Evolutionary conservation across 2,888 invertebrate species (phyloP), one percentile per base, ranked within the genome.

Genomic region (Drosophila antonietae): DNA sequence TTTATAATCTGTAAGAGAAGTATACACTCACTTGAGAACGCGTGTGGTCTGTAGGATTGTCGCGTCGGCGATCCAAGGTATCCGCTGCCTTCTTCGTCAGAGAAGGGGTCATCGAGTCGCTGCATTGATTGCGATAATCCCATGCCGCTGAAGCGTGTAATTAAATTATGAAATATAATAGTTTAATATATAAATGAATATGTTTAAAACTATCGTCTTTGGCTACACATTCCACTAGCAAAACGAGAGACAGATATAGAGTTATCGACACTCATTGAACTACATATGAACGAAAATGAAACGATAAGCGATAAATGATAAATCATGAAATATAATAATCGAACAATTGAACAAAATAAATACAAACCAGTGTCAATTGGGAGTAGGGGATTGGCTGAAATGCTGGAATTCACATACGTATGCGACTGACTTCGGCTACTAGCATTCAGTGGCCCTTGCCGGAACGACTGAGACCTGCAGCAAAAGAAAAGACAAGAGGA

Each of bases 341-440:
- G 73, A 84, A 88, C 83, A 84, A 84, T 78, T 80, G 72, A 81
- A 89, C 79, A 87, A 91, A 91, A 91, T 82, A 91, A 93, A 92
- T 93, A 93, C 93, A 93, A 95, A 94, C 95, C 95, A 92, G 95
- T 95, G 93, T 95, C 97, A 94, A 97, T 96, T 94, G 97, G 97
- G 95, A 97, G 96, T 95, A 97, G 95, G 94, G 97, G 97, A 94
- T 97, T 97, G 94, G 97, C 97, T 94, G 97, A 97, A 95, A 97
- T 95, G 95, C 96, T 97, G 95, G 96, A 95, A 95, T 96, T 96
- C 94, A 96, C 95, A 94, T 95, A 94, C 93, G 94, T 94, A 93
- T 94, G 94, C 94, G 93, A 93, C 91, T 93, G 93, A 92, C 93
- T 93, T 93, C 93, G 93, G 92, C 92, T 93, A 93, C 93, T 93